Conservation (phyloP, 2,797 vertebrate species). For the Tapera naevia region DNA sequence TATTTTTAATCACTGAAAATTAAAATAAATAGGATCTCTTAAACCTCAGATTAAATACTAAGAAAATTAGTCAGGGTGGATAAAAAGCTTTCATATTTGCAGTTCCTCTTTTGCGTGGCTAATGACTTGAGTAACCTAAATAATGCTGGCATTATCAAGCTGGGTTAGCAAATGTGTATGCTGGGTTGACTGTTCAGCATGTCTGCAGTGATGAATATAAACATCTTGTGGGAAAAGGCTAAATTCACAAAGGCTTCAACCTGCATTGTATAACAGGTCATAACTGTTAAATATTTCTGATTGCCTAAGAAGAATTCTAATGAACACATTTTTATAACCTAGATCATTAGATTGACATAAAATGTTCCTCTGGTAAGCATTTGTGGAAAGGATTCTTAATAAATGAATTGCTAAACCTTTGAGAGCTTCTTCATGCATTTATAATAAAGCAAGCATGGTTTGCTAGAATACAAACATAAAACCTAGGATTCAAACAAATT, state of each 20-base stretch:
- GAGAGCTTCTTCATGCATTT: not conserved
- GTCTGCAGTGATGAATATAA: conserved; percentile 14
- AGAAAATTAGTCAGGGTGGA: conserved; percentile 27
- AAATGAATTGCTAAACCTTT: conserved; percentile 1
- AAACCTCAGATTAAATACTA: conserved; percentile 20
- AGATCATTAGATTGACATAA: conserved; percentile 13
- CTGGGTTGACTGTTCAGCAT: not conserved
- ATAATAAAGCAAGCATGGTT: not conserved
- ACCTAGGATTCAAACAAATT: not conserved
- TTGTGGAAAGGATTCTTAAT: conserved; percentile 4
- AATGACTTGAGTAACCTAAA: conserved; percentile 38
- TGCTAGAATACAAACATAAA: not conserved
- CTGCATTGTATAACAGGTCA: not conserved
- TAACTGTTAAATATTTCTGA: not conserved
- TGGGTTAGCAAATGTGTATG: conserved; percentile 18
- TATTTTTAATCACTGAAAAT: conserved; percentile 14
- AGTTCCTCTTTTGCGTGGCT: conserved; percentile 22
- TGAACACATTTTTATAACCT: not conserved
- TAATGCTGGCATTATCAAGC: conserved; percentile 10
- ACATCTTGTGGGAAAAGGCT: not conserved
- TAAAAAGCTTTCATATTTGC: not conserved
- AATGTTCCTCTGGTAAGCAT: conserved; percentile 14
- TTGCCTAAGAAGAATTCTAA: not conserved
- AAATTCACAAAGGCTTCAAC: conserved; percentile 10
- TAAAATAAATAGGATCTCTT: not conserved